Percentiles rank a stretch among this genome's conserved stretches.
Conservation (phyloP, 2,113 vertebrate species). For the Gallinago paraguaiae region DNA sequence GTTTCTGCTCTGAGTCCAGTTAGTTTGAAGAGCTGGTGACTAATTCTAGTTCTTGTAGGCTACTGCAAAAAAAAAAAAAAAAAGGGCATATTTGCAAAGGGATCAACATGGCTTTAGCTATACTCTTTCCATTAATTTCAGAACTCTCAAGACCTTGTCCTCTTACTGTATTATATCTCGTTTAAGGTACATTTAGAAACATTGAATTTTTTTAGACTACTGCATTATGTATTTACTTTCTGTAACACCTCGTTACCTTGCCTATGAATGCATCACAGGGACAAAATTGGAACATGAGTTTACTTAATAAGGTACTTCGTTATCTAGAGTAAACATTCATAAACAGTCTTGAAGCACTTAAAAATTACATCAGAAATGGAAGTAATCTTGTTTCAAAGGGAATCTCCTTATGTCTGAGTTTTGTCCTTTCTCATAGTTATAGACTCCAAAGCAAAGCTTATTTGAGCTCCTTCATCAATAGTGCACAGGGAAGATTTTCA, state of each 20-base stretch:
- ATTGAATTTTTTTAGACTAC: background rate
- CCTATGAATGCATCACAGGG: background rate
- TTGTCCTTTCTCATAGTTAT: background rate
- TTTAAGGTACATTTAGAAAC: background rate
- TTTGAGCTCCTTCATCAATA: background rate
- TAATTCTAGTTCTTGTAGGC: background rate
- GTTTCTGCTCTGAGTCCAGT: background rate
- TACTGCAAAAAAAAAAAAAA: background rate
- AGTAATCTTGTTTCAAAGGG: background rate
- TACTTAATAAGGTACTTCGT: background rate
- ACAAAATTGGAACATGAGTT: background rate
- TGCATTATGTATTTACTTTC: background rate
- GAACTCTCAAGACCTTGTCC: background rate
- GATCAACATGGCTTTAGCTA: background rate
- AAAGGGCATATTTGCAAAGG: background rate
- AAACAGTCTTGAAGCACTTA: background rate
- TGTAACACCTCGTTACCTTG: background rate
- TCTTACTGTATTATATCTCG: background rate
- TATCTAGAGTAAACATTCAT: constrained; percentile 2
- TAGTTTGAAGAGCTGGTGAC: background rate
- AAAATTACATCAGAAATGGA: background rate
- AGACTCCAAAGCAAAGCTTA: background rate
- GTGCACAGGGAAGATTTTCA: background rate
- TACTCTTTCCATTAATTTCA: background rate
- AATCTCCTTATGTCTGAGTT: background rate